Evolutionary conservation across 2,113 vertebrate species (phyloP), one percentile per base, ranked within the genome.

Genomic region (Euleptes europaea): DNA sequence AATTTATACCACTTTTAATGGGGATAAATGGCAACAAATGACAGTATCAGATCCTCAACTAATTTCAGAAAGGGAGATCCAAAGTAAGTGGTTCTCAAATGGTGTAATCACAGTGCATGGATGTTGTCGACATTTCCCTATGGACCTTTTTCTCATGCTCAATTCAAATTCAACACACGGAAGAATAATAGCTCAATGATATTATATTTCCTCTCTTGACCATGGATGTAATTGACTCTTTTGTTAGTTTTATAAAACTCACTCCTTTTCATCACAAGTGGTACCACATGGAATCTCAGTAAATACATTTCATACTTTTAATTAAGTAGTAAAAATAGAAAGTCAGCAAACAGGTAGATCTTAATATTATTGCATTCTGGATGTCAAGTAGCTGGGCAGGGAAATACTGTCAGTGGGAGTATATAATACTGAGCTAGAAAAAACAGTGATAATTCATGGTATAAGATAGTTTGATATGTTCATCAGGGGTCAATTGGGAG

Each of bases 221-320:
- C 83, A 87, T 89, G 86, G 83, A 91, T 82, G 84, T 90, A 89
- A 93, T 93, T 90, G 86, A 67, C 28, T 93, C 82, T 86, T 87
- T 70, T 86, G 26, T 23, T 12, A 19, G 92, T 87, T 74, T 76
- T 84, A 86, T 90, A 86, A 81, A 93, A 92, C 85, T 92, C 88
- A 92, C 74, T 95, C 89, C 92, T 95, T 92, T 96, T 96, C 93
- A 85, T 95, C 95, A 94, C 95, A 96, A 92, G 96, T 94, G 95
- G 96, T 85, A 91, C 82, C 90, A 90, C 89, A 33, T 77, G 51
- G 69, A 83, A 89, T 93, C 92, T 83, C 94, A 94, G 88, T 15
- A 38, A 83, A 54, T 31, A 1, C 69, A 87, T 76, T 85, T 23
- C 94, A 88, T 94, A 95, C 94, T 90, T 96, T 95, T 94, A 96